Conservation (phyloP, 2,797 vertebrate species). For the Sebastes steindachneri region DNA sequence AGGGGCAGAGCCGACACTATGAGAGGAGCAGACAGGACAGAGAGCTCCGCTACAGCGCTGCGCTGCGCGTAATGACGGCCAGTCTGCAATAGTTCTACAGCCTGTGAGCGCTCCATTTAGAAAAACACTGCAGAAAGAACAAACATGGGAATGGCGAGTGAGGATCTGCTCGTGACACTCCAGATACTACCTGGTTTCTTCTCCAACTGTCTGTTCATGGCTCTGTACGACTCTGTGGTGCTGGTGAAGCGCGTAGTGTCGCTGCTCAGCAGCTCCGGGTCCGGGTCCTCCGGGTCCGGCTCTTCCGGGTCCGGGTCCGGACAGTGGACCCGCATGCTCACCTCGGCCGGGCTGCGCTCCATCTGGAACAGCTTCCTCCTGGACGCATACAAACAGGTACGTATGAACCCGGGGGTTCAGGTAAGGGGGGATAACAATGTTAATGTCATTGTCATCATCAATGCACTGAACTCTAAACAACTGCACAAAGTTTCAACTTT, state of each 20-base stretch:
- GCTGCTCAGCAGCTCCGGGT: slow-evolving; percentile 88
- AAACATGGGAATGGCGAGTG: slow-evolving; percentile 91
- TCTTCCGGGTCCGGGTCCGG: slow-evolving; percentile 84
- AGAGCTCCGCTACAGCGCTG: neutral
- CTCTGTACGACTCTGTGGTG: slow-evolving; percentile 95
- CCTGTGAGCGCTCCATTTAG: neutral
- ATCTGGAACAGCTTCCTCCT: slow-evolving; percentile 98
- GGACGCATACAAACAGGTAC: slow-evolving; percentile 96
- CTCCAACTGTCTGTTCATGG: slow-evolving; percentile 97
- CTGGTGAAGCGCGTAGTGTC: slow-evolving; percentile 93
- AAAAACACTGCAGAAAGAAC: neutral
- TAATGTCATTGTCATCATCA: neutral
- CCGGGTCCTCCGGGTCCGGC: slow-evolving; percentile 84
- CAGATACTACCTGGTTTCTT: slow-evolving; percentile 98
- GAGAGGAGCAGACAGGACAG: too few species aligned
- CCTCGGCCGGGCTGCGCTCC: slow-evolving; percentile 93
- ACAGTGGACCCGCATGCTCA: slow-evolving; percentile 95
- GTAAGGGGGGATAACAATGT: neutral
- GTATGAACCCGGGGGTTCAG: neutral
- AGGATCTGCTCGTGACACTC: slow-evolving; percentile 94
- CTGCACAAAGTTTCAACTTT: neutral
- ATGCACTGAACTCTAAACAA: neutral
- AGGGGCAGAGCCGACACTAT: neutral
- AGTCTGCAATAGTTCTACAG: neutral
- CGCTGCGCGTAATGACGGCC: slow-evolving; percentile 12